Percentiles rank a stretch among this genome's conserved stretches.
Conservation (phyloP, 2,797 vertebrate genomes). For the Dicrostonyx torquatus region DNA sequence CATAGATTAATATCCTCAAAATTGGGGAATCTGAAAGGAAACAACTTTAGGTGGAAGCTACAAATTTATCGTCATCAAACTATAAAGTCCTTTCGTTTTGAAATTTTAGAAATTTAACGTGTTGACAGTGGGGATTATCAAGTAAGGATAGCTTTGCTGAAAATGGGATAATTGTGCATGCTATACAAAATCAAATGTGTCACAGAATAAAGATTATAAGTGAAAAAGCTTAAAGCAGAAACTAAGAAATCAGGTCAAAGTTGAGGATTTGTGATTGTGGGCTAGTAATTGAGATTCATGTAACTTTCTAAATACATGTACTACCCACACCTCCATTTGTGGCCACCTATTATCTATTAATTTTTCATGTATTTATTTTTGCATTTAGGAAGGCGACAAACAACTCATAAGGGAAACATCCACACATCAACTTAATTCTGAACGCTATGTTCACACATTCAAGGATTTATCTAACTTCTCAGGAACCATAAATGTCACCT, state of each 20-base stretch:
- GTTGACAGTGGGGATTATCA: neutral
- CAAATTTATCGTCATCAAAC: neutral
- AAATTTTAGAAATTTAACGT: neutral
- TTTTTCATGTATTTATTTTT: neutral
- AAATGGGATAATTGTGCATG: neutral
- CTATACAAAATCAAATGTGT: neutral
- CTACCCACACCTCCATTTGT: neutral
- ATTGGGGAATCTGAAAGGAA: neutral
- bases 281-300: neutral
- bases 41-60: neutral
- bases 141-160: neutral
- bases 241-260: neutral
- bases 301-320: neutral
- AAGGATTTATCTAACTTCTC: constrained; percentile 98
- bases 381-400: constrained; percentile 95
- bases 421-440: constrained; percentile 93
- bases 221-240: neutral
- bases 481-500: constrained; percentile 97
- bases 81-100: neutral
- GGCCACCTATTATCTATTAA: constrained; percentile 48
- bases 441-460: constrained; percentile 94
- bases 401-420: constrained; percentile 93
- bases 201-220: neutral
- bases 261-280: neutral
- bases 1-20: neutral